phyloP scores from a whole-genome alignment of 1,140 invertebrate genomes.

The Stegodyphus mimosarum region DNA sequence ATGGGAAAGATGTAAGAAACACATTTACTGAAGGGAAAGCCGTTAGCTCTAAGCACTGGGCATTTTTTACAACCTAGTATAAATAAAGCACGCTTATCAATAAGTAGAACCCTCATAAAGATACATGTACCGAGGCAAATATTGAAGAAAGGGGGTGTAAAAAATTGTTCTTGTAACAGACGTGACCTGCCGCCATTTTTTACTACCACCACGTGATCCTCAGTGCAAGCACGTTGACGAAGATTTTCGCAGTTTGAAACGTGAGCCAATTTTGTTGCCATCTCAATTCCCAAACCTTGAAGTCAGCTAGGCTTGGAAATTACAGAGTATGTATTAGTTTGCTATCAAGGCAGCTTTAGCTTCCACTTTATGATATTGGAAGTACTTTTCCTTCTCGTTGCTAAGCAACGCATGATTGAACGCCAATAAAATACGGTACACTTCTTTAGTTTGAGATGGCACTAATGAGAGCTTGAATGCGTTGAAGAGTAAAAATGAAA shows the following conservation, averaged over 20 bases:
- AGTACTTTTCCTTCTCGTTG: not conserved
- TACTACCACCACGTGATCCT: slow-evolving; percentile 9
- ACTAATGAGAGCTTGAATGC: too few relatives aligned
- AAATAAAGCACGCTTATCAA: slow-evolving; percentile 20
- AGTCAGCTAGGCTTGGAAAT: not conserved
- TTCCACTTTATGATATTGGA: slow-evolving; percentile 2
- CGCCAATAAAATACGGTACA: not conserved
- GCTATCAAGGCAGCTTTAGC: slow-evolving; percentile 2
- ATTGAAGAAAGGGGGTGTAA: not conserved
- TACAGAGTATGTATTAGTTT: slow-evolving; percentile 20
- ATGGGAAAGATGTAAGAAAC: slow-evolving; percentile 13
- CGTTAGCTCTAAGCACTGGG: slow-evolving; percentile 16
- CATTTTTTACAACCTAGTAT: slow-evolving; percentile 34
- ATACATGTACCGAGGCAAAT: not conserved
- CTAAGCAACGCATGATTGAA: slow-evolving; percentile 1
- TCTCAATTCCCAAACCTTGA: slow-evolving; percentile 10
- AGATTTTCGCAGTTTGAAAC: slow-evolving; percentile 31
- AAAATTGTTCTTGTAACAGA: not conserved
- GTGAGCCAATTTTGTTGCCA: slow-evolving; percentile 24
- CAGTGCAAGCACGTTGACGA: slow-evolving; percentile 18
- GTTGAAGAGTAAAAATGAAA: too few relatives aligned
- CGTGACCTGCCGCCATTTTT: slow-evolving; percentile 9
- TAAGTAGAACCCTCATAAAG: slow-evolving; percentile 2
- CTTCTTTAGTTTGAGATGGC: not conserved
- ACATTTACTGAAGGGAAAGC: slow-evolving; percentile 9